Conservation (phyloP, 2,888 invertebrate species). For the Fissipunctia ypsillon region DNA sequence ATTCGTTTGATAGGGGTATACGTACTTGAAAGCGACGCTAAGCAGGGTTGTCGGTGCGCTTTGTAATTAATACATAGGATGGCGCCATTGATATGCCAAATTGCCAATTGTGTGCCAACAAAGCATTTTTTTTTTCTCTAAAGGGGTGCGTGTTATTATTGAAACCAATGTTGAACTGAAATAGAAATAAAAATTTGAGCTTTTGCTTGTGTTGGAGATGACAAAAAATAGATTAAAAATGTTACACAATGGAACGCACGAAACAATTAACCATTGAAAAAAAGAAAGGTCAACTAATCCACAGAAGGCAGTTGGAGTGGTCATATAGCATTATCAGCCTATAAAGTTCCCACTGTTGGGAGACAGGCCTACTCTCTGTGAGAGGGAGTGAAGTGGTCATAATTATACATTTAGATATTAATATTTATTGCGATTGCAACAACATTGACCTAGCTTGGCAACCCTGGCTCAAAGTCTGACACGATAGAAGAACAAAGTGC, state of each 20-base stretch:
- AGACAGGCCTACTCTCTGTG: neutral
- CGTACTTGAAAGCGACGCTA: slow-evolving; percentile 82
- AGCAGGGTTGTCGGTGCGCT: slow-evolving; percentile 83
- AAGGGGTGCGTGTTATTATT: slow-evolving; percentile 65
- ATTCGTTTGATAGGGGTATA: slow-evolving; percentile 79
- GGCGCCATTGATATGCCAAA: slow-evolving; percentile 87
- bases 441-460: neutral
- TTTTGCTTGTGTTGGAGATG: slow-evolving; percentile 26
- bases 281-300: neutral
- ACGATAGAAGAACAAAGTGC: neutral
- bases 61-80: slow-evolving; percentile 88
- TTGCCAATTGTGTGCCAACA: slow-evolving; percentile 81
- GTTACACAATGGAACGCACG: neutral
- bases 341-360: neutral
- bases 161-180: slow-evolving; percentile 48
- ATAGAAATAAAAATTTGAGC: slow-evolving; percentile 45
- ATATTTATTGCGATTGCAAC: neutral
- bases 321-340: neutral
- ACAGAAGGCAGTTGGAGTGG: neutral
- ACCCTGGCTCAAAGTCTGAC: neutral
- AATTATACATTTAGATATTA: neutral
- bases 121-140: slow-evolving; percentile 63
- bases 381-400: neutral
- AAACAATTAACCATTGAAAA: neutral
- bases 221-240: slow-evolving; percentile 26